Base-by-base conservation (phyloP, 2,888 invertebrate species). In the Drosophila aldrichi region DNA sequence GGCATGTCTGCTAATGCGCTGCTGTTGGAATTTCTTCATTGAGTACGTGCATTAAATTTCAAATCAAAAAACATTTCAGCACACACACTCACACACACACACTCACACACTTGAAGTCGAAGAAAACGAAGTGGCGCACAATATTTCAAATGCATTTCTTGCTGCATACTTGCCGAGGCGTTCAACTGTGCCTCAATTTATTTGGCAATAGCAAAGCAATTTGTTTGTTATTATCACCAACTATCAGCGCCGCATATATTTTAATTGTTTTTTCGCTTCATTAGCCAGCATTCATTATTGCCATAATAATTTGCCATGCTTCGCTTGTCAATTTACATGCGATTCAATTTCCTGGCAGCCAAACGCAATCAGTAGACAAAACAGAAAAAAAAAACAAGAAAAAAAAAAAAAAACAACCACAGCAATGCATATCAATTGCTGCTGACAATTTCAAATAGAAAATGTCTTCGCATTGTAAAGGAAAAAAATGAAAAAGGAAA, bases 1-100 rank as follows among this genome's bases (percentile, higher is more conserved):
- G 60, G 65, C 65, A 76, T 86, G 84, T 86, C 85, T 90, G 74
- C 90, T 86, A 86, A 90, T 86, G 90, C 88, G 85, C 89, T 87
- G 90, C 88, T 88, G 88, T 67, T 89, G 91, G 90, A 90, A 90
- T 90, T 90, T 90, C 91, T 91, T 91, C 91, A 90, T 91, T 91
- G 91, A 91, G 86, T 90, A 90, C 90, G 90, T 90, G 90, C 90
- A 80, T 84, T 86, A 90, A 90, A 90, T 90, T 80, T 81, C 71
- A 82, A 90, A 89, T 89, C 81, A 80, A 75, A 80, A 58, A 66
- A 49, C 71, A 82, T 72, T 64, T 65, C 68, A 56, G 18, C 81
- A 66, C 61, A 57, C 18, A 49, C 32, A 29, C 78, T 62, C 55
- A 57, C 44, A 51, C 74, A 67, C 54, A 7, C 10, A 6, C 43